Conservation (phyloP, 2,113 vertebrate species). For the Apodemus sylvaticus region DNA sequence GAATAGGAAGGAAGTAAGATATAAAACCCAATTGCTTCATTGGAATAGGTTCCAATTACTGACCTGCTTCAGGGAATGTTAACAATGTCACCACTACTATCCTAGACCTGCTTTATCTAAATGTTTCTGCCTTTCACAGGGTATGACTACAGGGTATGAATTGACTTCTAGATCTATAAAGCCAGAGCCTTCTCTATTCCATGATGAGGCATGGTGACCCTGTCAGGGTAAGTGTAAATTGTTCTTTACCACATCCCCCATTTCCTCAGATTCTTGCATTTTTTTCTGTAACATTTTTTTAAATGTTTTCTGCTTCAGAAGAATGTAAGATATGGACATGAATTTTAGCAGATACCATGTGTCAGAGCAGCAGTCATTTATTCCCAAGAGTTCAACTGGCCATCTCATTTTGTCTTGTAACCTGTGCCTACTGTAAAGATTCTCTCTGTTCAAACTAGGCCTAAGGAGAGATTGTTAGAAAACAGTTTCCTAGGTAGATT, state of each 20-base stretch:
- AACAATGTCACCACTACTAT: too few species aligned
- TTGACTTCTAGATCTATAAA: not conserved
- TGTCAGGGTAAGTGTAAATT: not conserved
- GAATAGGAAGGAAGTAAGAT: not conserved
- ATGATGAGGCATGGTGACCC: not conserved
- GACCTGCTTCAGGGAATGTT: not conserved
- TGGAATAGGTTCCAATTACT: not conserved
- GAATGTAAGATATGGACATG: not conserved
- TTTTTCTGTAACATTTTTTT: not conserved
- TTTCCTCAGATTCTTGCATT: not conserved
- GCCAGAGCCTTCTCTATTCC: not conserved
- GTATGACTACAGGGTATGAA: not conserved
- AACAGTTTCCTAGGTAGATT: not conserved
- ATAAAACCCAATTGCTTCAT: too few species aligned
- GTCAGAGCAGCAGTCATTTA: not conserved
- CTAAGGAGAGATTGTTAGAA: not conserved
- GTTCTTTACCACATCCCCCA: not conserved
- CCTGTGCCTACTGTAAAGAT: not conserved
- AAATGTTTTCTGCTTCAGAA: not conserved
- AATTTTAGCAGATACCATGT: not conserved
- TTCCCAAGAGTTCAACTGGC: not conserved
- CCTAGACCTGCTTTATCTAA: not conserved
- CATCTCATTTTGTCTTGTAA: not conserved
- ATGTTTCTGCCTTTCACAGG: not conserved
- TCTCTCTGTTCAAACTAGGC: not conserved